Evolutionary conservation across 2,797 vertebrate genomes (phyloP).

Genomic region (Falco cherrug): DNA sequence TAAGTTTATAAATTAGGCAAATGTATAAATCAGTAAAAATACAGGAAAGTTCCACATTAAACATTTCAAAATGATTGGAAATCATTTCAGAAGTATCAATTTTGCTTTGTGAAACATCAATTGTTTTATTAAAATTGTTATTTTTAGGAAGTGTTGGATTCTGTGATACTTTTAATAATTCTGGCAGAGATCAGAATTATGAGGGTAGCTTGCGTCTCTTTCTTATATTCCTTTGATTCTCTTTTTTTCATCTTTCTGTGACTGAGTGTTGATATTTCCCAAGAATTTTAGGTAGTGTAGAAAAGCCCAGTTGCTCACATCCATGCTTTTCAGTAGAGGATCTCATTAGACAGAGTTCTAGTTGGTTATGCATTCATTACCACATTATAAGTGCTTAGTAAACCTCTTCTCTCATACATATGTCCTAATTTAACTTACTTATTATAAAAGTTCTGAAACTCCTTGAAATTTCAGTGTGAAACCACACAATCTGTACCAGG

Average conservation of each 20-base stretch:
- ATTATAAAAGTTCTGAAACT: background rate
- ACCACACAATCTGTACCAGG: background rate
- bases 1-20: background rate
- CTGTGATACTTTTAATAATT: background rate
- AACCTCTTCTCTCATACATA: rapidly evolving
- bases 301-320: background rate
- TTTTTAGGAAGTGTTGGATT: background rate
- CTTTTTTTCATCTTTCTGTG: background rate
- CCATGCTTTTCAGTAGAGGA: background rate
- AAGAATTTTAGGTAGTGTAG: background rate
- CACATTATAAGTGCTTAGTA: background rate
- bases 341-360: background rate
- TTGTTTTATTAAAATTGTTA: background rate
- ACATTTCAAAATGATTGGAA: background rate
- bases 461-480: background rate
- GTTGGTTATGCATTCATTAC: background rate
- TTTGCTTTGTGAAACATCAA: background rate
- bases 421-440: background rate
- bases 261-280: background rate
- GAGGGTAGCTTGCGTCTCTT: background rate
- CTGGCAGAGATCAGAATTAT: background rate
- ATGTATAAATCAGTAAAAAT: background rate
- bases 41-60: background rate
- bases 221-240: background rate
- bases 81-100: background rate